Conservation (phyloP, 2,888 invertebrate species). For the Idaea aversata region DNA sequence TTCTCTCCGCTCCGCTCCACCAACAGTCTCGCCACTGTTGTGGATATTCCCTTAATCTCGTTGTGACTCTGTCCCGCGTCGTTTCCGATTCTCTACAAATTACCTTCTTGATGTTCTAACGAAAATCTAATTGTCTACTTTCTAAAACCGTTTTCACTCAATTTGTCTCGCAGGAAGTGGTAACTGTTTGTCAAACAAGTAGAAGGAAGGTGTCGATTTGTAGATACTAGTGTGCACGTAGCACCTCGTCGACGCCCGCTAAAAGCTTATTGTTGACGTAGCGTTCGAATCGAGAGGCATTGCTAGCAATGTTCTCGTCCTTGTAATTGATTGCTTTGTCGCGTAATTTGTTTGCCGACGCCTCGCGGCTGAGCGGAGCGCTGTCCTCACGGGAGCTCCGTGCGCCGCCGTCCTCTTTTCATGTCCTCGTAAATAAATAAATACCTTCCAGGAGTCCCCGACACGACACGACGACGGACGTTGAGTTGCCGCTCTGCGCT, state of each 20-base stretch:
- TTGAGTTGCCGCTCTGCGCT: slow-evolving; percentile 20
- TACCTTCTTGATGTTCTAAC: slow-evolving; percentile 61
- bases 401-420: slow-evolving; percentile 59
- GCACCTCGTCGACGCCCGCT: slow-evolving; percentile 59
- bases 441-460: slow-evolving; percentile 39
- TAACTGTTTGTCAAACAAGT: slow-evolving; percentile 54
- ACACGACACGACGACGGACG: slow-evolving; percentile 12
- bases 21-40: slow-evolving; percentile 49
- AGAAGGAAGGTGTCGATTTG: slow-evolving; percentile 49
- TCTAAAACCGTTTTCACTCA: slow-evolving; percentile 55
- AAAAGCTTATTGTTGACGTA: slow-evolving; percentile 79
- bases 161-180: slow-evolving; percentile 39
- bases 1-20: slow-evolving; percentile 45
- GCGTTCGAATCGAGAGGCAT: slow-evolving; percentile 72
- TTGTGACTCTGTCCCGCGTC: slow-evolving; percentile 69
- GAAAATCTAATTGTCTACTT: slow-evolving; percentile 68
- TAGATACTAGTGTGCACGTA: slow-evolving; percentile 48
- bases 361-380: slow-evolving; percentile 45
- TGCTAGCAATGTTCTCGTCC: slow-evolving; percentile 65
- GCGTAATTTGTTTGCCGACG: slow-evolving; percentile 77
- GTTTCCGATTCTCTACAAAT: slow-evolving; percentile 69
- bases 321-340: slow-evolving; percentile 80
- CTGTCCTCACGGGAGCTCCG: slow-evolving; percentile 66
- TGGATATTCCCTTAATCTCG: slow-evolving; percentile 71
- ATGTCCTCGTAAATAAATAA: slow-evolving; percentile 72